These are phyloP conservation scores for Sebastes hubbsi DNA, from an alignment of 2,797 vertebrate genomes.

Conservation along the genomic window DNA sequence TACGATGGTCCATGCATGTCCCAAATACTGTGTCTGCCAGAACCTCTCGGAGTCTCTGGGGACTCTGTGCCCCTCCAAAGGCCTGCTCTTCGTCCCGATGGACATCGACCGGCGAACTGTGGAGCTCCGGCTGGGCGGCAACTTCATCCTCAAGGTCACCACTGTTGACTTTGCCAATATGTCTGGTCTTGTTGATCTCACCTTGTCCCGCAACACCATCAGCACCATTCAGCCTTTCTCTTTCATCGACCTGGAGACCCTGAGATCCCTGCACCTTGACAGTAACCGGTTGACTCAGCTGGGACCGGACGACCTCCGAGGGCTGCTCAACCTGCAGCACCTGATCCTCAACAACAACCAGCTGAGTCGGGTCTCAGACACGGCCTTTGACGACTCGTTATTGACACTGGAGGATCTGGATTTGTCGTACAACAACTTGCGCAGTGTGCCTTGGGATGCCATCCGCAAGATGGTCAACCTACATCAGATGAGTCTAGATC, in stretches of 20 bases:
- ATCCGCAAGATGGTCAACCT: slow-evolving; percentile 95
- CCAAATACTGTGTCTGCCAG: slow-evolving; percentile 98
- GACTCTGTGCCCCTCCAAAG: slow-evolving; percentile 96
- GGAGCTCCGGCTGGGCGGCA: slow-evolving; percentile 95
- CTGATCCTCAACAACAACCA: slow-evolving; percentile 99
- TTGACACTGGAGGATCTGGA: slow-evolving; percentile 95
- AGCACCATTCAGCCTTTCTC: slow-evolving; percentile 95
- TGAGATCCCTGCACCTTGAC: slow-evolving; percentile 95
- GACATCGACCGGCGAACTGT: slow-evolving; percentile 97
- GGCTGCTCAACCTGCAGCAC: slow-evolving; percentile 95
- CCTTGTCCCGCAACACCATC: slow-evolving; percentile 96
- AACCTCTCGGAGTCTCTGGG: slow-evolving; percentile 98
- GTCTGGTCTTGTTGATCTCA: slow-evolving; percentile 97
- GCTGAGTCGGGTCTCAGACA: slow-evolving; percentile 86
- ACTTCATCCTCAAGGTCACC: slow-evolving; percentile 95
- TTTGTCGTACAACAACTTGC: slow-evolving; percentile 97
- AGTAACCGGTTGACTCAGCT: slow-evolving; percentile 94
- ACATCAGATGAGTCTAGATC: slow-evolving; percentile 97
- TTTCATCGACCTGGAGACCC: slow-evolving; percentile 95
- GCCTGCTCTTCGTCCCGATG: slow-evolving; percentile 93
- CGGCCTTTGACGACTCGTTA: slow-evolving; percentile 92
- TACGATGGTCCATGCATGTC: slow-evolving; percentile 91
- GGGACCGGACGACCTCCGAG: slow-evolving; percentile 91
- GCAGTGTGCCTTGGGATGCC: slow-evolving; percentile 93
- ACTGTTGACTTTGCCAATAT: slow-evolving; percentile 98